Conservation (phyloP, 2,888 invertebrate species). For the Cheilosia vulpina region DNA sequence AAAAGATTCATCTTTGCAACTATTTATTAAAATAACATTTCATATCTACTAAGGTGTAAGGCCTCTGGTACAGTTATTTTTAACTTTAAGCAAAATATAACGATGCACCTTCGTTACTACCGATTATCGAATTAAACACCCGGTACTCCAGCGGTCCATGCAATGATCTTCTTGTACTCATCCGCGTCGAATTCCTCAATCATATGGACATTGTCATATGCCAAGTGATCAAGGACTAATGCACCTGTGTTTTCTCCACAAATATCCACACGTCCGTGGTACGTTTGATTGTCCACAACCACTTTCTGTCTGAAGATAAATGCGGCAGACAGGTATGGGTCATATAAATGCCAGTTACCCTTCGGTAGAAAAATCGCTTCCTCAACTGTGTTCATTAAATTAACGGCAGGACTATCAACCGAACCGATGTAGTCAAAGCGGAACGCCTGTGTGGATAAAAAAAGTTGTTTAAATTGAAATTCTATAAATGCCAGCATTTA, state of each 20-base stretch:
- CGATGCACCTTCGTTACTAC: neutral
- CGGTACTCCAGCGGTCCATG: slow-evolving; percentile 76
- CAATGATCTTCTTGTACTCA: slow-evolving; percentile 76
- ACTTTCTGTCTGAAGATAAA: slow-evolving; percentile 82
- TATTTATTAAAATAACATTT: too few relatives aligned
- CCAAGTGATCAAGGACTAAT: slow-evolving; percentile 85
- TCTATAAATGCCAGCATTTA: slow-evolving; percentile 37
- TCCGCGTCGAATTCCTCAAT: slow-evolving; percentile 75
- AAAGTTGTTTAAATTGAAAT: neutral
- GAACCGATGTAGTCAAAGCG: slow-evolving; percentile 80
- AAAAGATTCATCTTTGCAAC: too few relatives aligned
- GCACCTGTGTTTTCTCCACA: slow-evolving; percentile 86
- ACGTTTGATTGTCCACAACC: slow-evolving; percentile 77
- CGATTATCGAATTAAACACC: neutral
- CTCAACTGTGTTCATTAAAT: slow-evolving; percentile 85
- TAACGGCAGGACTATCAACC: slow-evolving; percentile 79
- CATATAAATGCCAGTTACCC: slow-evolving; percentile 82
- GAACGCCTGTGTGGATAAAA: slow-evolving; percentile 83
- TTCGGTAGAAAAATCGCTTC: slow-evolving; percentile 75
- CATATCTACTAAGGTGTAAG: too few relatives aligned
- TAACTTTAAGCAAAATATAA: neutral
- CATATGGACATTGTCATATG: slow-evolving; percentile 72
- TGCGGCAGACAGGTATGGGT: slow-evolving; percentile 84
- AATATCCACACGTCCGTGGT: slow-evolving; percentile 85
- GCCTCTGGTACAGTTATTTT: neutral